phyloP scores from a whole-genome alignment of 1,140 invertebrate species.

The Achroia grisella region DNA sequence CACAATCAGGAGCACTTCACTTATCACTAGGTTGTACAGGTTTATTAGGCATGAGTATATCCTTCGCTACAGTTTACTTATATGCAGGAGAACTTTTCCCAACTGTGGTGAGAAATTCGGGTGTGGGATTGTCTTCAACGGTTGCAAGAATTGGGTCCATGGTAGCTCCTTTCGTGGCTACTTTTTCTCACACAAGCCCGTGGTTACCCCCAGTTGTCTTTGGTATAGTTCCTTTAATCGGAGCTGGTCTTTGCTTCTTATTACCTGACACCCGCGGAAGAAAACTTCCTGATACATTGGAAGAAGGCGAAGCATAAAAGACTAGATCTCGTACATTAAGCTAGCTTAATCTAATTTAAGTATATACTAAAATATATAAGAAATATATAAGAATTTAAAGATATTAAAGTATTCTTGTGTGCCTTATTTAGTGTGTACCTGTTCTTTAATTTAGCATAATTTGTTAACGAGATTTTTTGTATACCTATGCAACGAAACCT shows the following conservation, averaged over 20 bases:
- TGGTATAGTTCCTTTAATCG: conserved; percentile 77
- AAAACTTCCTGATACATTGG: conserved; percentile 61
- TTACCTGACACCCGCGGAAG: conserved; percentile 76
- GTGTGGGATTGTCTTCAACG: conserved; percentile 74
- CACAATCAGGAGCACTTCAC: conserved; percentile 45
- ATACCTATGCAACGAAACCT: too few species aligned
- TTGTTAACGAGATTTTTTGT: too few species aligned
- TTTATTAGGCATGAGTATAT: conserved; percentile 74
- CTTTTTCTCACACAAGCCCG: conserved; percentile 37
- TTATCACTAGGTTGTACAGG: conserved; percentile 76
- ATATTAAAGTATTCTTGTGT: conserved; percentile 12
- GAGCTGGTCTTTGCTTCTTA: conserved; percentile 76
- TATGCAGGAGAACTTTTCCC: conserved; percentile 77
- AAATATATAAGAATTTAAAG: conserved; percentile 1
- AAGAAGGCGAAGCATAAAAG: conserved; percentile 56
- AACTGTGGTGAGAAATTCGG: conserved; percentile 75
- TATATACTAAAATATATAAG: not conserved
- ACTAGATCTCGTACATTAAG: not conserved
- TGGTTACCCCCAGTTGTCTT: conserved; percentile 82
- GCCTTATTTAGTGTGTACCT: conserved; percentile 1
- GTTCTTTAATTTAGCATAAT: too few species aligned
- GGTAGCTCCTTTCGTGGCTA: conserved; percentile 72
- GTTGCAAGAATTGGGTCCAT: conserved; percentile 75
- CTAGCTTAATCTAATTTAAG: conserved; percentile 2
- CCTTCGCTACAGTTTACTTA: conserved; percentile 75